A percentile compares a stretch with the other conserved stretches of the same genome.
phyloP scores from a whole-genome alignment of 2,113 vertebrate species.

The Etheostoma cragini region DNA sequence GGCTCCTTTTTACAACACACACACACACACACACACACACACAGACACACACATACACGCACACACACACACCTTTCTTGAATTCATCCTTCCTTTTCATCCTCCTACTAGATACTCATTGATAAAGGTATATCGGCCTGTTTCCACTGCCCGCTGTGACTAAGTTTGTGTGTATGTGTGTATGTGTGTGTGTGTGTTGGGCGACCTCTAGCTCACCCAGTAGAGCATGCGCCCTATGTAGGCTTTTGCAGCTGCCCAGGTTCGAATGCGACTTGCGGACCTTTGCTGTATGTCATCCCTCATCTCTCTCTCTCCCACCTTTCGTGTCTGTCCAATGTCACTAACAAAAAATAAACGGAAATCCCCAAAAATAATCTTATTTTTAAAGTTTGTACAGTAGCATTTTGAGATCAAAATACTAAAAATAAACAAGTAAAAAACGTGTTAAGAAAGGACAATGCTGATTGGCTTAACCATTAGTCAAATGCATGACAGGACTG shows the following conservation, averaged over 20 bases:
- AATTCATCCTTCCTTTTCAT: conserved; percentile 30
- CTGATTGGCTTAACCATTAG: conserved; percentile 18
- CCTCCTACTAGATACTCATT: conserved; percentile 19
- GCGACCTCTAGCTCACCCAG: no score
- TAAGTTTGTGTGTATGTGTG: conserved; percentile 8
- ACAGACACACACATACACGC: background rate
- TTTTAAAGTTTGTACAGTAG: background rate
- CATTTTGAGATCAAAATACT: background rate
- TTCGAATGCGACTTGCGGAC: no score
- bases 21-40: background rate
- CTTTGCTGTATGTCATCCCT: no score
- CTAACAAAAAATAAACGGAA: no score
- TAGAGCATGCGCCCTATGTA: no score
- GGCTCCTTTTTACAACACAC: conserved; percentile 23
- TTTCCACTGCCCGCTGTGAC: background rate
- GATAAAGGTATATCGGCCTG: conserved; percentile 20
- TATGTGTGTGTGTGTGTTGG: background rate
- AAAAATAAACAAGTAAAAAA: background rate
- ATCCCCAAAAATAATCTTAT: no score
- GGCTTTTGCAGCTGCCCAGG: no score
- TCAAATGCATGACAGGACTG: conserved; percentile 13
- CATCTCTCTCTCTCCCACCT: no score
- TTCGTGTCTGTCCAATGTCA: no score
- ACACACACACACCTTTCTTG: conserved; percentile 20
- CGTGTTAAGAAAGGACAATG: conserved; percentile 2